Base-by-base conservation (phyloP, 1,140 invertebrate genomes). In the Euura lappo region DNA sequence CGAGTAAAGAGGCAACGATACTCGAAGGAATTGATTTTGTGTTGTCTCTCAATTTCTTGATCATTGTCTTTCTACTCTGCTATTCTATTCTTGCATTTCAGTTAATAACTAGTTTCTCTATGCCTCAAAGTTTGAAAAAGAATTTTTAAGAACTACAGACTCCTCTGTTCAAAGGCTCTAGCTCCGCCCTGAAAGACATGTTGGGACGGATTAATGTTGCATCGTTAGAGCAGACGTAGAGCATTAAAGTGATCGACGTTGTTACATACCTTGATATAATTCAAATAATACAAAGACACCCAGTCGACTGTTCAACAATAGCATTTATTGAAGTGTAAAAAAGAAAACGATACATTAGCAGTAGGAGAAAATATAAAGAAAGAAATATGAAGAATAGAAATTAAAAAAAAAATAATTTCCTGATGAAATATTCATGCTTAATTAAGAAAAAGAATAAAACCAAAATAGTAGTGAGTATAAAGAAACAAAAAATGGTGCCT, bases 1-100 rank as follows among this genome's bases (percentile, higher is more conserved):
- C 51, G 3, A 60, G 51, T 60, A n/a, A 73, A 77, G 75, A 68
- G 68, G 45, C 75, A 51, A 76, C 46, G 65, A 78, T 44, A 69
- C 74, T 68, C 70, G 65, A 76, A 68, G 45, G 72, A 60, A 6
- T 60, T 4, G 13, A n/a, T 60, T 60, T 60, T n/a, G 10, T 60
- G 8, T 60, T 60, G 13, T 60, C 13, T 60, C 51, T 60, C 8
- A 8, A 60, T 60, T 60, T n/a, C 13, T 11, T 60, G 10, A 11
- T n/a, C 51, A 6, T 60, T 60, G 51, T 60, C 6, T 60, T 60
- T 60, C 51, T 3, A 11, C 8, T 60, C 51, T 11, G 51, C 51
- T 60, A 60, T 6, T n/a, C 6, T 60, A n/a, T 60, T 60, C 13
- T 60, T 60, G 51, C 51, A 60, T 60, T 60, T 60, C 51, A 60